Base-by-base conservation (phyloP, 1,140 invertebrate species). In the Drosophila asahinai region DNA sequence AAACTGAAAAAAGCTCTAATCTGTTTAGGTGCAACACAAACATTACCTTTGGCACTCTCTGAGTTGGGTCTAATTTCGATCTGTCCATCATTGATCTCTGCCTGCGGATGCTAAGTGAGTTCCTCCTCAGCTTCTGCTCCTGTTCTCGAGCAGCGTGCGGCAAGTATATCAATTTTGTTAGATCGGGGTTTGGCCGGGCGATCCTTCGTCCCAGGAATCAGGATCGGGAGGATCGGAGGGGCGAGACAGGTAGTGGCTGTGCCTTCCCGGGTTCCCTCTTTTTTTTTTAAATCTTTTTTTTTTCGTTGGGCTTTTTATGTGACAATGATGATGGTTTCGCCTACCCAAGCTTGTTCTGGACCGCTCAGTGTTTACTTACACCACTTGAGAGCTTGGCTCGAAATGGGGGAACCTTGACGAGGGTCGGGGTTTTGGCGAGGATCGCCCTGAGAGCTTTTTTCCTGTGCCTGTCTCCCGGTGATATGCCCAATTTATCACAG, bases 401-500 rank as follows among this genome's bases (percentile, higher is more conserved):
- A 59, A 25, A 25, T 67, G 73, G 60, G 57, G 57, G 48, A 62
- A 60, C 47, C 73, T 79, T 89, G 84, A 89, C 81, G 71, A 89
- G 84, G 86, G 84, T 89, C 81, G 42, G 43, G n/a, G 60, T 45
- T 55, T 17, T 36, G 33, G 33, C 33, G 33, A 36, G 52, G 54
- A 71, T 55, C 54, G 47, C 64, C 40, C 65, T 87, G 83, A 87
- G 80, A 83, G 77, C 68, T 55, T 71, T 54, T 73, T 47, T 33
- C 27, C 33, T 65, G 52, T 64, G 12, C 9, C 49, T 22, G 30
- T 67, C 43, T 58, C 52, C 54, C 68, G 58, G 75, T 84, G 89
- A 91, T 91, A 91, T 91, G 83, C 81, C 81, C 83, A 91, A 89
- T 91, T 91, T 91, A 91, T 91, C 79, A 84, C 83, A 89, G 89